Conservation (phyloP, 2,797 vertebrate genomes). For the Enteromius trimaculatus region DNA sequence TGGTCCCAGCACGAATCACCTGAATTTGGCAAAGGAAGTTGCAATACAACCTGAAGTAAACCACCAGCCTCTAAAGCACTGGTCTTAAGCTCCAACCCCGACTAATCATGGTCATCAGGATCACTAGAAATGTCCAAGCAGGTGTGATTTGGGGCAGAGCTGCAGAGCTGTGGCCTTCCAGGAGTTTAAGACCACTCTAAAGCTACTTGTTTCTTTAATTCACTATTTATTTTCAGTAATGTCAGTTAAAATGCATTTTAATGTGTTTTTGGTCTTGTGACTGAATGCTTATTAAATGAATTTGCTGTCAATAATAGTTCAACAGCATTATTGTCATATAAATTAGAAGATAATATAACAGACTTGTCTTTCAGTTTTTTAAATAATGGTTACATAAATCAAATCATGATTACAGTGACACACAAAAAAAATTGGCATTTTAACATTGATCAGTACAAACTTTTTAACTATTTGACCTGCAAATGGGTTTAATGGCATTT, state of each 20-base stretch:
- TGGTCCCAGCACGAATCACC: conserved; percentile 92
- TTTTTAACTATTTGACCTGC: neutral
- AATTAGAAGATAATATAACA: neutral
- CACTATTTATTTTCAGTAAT: neutral
- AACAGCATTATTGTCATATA: neutral
- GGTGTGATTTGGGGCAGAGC: too few species aligned
- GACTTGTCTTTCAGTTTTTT: neutral
- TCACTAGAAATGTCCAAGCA: too few species aligned
- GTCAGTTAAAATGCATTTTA: neutral
- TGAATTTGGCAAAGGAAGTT: conserved; percentile 62
- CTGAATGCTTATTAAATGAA: neutral
- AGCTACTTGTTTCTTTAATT: neutral
- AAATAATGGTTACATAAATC: too few species aligned
- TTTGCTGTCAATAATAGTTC: neutral
- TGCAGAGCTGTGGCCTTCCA: too few species aligned
- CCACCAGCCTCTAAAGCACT: neutral
- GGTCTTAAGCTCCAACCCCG: too few species aligned
- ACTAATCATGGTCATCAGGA: too few species aligned
- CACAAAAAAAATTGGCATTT: neutral
- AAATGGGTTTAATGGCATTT: neutral
- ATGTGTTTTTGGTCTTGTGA: neutral
- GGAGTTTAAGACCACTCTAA: too few species aligned
- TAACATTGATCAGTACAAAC: neutral
- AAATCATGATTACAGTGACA: neutral
- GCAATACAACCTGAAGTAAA: neutral